Evolutionary conservation across 2,888 invertebrate genomes (phyloP).

Genomic region (Pherbina coryleti): DNA sequence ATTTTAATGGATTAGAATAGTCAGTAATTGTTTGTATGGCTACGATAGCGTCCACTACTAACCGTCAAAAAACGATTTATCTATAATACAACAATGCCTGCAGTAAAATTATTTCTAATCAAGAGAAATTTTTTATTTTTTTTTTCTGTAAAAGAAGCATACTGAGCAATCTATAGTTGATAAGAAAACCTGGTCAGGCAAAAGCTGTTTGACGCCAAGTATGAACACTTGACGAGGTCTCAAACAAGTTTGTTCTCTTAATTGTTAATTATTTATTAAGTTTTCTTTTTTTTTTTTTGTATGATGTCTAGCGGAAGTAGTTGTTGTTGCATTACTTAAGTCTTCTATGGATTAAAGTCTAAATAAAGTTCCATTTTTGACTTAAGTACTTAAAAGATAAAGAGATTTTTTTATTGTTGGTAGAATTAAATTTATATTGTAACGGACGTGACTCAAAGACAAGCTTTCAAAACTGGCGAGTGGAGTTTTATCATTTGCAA

Average conservation of each 20-base stretch:
- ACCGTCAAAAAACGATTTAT: no score
- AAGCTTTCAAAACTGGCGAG: no score
- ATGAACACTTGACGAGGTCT: conserved; percentile 53
- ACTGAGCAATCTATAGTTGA: neutral
- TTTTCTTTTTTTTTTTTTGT: neutral
- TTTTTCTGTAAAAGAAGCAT: neutral
- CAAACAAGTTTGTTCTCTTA: conserved; percentile 52
- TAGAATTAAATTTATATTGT: no score
- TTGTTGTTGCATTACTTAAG: conserved; percentile 9
- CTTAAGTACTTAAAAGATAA: conserved; percentile 37
- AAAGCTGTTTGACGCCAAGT: conserved; percentile 53
- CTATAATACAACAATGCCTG: no score
- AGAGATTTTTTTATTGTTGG: neutral
- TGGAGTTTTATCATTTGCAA: no score
- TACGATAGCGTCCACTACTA: no score
- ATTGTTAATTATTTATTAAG: neutral
- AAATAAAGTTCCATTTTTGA: conserved; percentile 41
- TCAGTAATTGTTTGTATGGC: no score
- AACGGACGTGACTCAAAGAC: no score
- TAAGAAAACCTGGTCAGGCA: neutral
- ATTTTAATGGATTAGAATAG: no score
- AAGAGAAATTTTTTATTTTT: no score
- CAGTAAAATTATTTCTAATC: no score
- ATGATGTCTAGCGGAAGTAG: conserved; percentile 5
- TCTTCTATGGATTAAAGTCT: conserved; percentile 40